phyloP scores from a whole-genome alignment of 1,140 invertebrate genomes.

The Eriocheir sinensis region DNA sequence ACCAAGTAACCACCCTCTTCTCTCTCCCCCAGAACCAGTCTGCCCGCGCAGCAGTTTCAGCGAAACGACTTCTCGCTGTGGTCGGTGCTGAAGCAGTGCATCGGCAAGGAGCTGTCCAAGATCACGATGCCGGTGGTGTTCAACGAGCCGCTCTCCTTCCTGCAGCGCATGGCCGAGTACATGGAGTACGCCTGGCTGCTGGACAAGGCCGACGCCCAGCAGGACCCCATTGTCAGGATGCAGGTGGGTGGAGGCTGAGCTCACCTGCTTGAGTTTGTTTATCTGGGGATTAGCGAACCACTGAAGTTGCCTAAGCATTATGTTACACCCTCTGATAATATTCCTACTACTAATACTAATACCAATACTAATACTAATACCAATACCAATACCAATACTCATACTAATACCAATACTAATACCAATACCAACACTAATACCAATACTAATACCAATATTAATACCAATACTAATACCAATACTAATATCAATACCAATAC shows the following conservation, averaged over 20 bases:
- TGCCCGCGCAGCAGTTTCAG: conserved; percentile 93
- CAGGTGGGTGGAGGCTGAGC: conserved; percentile 83
- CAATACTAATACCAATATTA: too few relatives aligned
- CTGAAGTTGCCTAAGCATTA: too few relatives aligned
- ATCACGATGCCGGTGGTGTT: conserved; percentile 98
- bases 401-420: too few relatives aligned
- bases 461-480: too few relatives aligned
- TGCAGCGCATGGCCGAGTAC: conserved; percentile 96
- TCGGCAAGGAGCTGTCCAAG: conserved; percentile 97
- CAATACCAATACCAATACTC: too few relatives aligned
- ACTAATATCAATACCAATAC: too few relatives aligned
- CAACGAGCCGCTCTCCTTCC: conserved; percentile 97
- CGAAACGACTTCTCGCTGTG: conserved; percentile 95
- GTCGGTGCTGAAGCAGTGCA: conserved; percentile 96
- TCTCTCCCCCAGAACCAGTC: conserved; percentile 85
- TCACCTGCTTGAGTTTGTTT: too few relatives aligned
- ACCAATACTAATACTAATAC: too few relatives aligned
- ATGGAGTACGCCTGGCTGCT: conserved; percentile 96
- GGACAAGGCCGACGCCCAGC: conserved; percentile 89
- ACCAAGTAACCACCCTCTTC: background rate
- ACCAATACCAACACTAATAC: too few relatives aligned
- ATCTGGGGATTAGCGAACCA: too few relatives aligned
- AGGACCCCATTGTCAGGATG: conserved; percentile 90
- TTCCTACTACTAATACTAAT: too few relatives aligned
- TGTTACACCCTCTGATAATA: background rate